Conservation (phyloP, 2,797 vertebrate species). For the Lepilemur septentrionalis region DNA sequence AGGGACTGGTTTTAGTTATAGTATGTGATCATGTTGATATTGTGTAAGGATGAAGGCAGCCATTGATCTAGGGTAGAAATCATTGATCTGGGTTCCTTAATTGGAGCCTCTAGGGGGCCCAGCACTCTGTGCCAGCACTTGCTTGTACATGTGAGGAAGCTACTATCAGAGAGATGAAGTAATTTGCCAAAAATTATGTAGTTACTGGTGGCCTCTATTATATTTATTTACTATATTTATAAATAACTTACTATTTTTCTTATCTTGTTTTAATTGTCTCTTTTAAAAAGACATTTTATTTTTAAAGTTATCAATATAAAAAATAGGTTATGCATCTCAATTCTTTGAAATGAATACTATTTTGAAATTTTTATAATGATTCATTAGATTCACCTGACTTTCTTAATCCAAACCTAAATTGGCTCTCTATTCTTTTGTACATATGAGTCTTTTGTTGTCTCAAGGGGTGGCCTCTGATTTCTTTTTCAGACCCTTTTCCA, state of each 20-base stretch:
- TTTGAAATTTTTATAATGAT: conserved; percentile 14
- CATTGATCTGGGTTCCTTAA: neutral
- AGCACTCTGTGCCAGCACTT: neutral
- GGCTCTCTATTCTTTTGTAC: neutral
- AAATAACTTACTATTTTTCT: neutral
- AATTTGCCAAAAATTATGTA: neutral
- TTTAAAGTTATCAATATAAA: conserved; percentile 18
- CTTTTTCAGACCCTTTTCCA: neutral
- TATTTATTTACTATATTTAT: neutral
- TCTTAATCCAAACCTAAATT: conserved; percentile 9
- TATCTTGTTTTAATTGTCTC: neutral
- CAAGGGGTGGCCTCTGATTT: neutral
- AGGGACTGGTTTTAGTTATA: neutral
- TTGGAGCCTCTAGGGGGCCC: neutral
- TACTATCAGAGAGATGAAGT: neutral
- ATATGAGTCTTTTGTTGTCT: neutral
- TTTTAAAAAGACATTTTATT: neutral
- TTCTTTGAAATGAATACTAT: neutral
- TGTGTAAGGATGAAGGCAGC: neutral
- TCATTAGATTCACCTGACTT: conserved; percentile 4
- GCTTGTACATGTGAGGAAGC: neutral
- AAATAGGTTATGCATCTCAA: neutral
- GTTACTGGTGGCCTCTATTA: neutral
- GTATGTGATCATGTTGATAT: neutral
- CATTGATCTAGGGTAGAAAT: neutral